A percentile compares a stretch with the other conserved stretches of the same genome.
Conservation (phyloP, 1,140 invertebrate species). For the Melipona quadrifasciata region DNA sequence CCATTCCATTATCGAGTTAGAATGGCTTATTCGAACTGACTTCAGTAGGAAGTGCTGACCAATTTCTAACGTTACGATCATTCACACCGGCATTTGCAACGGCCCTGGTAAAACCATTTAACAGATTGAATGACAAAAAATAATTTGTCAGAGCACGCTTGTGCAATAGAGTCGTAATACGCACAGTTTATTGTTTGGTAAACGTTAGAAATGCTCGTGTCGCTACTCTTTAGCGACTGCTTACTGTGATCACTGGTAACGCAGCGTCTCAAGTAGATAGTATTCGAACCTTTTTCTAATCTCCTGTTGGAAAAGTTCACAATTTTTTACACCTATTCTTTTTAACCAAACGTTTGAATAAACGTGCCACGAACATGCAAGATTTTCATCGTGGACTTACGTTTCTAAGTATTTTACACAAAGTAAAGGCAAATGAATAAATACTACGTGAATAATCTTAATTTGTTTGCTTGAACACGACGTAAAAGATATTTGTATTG, state of each 20-base stretch:
- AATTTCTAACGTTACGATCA: conserved; percentile 15
- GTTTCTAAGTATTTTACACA: not conserved
- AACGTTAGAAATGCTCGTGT: conserved; percentile 39
- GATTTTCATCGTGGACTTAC: not conserved
- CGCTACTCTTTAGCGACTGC: not conserved
- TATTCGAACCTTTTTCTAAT: not conserved
- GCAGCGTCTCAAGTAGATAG: conserved; percentile 19
- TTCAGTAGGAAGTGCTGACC: conserved; percentile 32
- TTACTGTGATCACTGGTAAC: conserved; percentile 13
- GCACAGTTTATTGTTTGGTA: conserved; percentile 14
- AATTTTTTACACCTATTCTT: not conserved
- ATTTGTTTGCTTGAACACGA: not conserved
- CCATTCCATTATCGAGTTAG: not conserved
- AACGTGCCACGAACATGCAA: not conserved
- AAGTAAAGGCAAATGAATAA: not conserved
- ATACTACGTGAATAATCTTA: not conserved
- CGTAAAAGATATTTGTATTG: not conserved
- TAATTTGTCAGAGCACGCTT: not conserved
- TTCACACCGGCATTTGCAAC: not conserved
- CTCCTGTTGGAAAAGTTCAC: not conserved
- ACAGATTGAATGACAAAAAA: not conserved
- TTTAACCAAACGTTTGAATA: not conserved
- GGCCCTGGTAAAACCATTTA: not conserved
- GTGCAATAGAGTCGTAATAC: not conserved
- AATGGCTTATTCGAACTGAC: conserved; percentile 50